Evolutionary conservation across 2,113 vertebrate genomes (phyloP).

Genomic region (Syngnathus typhle): DNA sequence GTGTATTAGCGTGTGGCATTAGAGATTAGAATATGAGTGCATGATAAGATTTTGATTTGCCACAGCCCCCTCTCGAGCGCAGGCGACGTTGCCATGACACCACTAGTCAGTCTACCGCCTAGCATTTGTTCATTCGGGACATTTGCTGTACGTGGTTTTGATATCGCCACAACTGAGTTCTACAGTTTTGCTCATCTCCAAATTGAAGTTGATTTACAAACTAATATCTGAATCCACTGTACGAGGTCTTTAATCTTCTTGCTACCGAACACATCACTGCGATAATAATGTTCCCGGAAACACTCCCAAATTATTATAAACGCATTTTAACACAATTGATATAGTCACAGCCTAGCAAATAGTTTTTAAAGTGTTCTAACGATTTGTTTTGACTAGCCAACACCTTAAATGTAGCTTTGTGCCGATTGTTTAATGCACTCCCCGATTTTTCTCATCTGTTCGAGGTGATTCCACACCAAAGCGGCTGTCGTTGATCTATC

Average conservation of each 20-base stretch:
- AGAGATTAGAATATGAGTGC: constrained; percentile 21
- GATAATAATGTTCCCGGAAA: background rate
- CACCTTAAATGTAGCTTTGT: constrained; percentile 26
- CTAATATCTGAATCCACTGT: too few relatives aligned
- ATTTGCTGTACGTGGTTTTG: background rate
- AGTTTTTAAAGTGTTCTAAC: constrained; percentile 9
- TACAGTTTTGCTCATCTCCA: too few relatives aligned
- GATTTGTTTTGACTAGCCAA: constrained; percentile 21
- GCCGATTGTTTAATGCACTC: constrained; percentile 28
- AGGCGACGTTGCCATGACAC: constrained; percentile 18
- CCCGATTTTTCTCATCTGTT: constrained; percentile 32
- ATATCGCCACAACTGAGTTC: too few relatives aligned
- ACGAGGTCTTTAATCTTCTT: background rate
- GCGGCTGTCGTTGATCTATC: constrained; percentile 55
- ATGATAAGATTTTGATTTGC: constrained; percentile 27
- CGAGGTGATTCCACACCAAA: constrained; percentile 27
- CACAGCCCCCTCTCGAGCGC: constrained; percentile 1
- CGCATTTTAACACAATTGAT: too few relatives aligned
- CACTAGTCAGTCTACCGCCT: background rate
- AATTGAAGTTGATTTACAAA: too few relatives aligned
- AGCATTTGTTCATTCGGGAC: constrained; percentile 15
- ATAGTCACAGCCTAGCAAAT: background rate
- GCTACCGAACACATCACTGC: background rate
- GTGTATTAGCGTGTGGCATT: constrained; percentile 14
- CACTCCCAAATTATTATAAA: too few relatives aligned